Conservation (phyloP, 92 coral and sea anemone genomes). For the Scolanthus callimorphus region DNA sequence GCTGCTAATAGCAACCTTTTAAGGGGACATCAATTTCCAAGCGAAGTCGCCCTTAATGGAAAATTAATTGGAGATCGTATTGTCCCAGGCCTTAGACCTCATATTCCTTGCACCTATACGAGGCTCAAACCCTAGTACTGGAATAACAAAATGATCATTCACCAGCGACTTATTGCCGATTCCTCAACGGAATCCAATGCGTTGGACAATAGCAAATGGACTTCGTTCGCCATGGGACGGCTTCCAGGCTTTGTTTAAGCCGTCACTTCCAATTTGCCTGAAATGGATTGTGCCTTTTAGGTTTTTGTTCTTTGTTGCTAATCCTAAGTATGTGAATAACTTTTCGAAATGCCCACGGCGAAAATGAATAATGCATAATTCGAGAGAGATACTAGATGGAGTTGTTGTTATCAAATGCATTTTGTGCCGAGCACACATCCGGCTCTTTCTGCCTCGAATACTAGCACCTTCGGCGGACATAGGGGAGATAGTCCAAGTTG, state of each 20-base stretch:
- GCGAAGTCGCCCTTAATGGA: conserved; percentile 96
- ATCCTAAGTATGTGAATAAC: conserved; percentile 49
- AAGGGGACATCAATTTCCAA: conserved; percentile 84
- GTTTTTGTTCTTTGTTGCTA: conserved; percentile 30
- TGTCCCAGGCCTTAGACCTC: too few relatives aligned
- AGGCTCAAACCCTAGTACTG: too few relatives aligned
- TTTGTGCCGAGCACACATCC: too few relatives aligned
- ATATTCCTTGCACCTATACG: too few relatives aligned
- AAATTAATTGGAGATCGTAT: conserved; percentile 97
- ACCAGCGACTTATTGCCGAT: too few relatives aligned
- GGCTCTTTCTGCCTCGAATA: too few relatives aligned
- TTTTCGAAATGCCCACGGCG: conserved; percentile 69
- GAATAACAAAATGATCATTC: too few relatives aligned
- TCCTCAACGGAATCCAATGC: too few relatives aligned
- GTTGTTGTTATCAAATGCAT: too few relatives aligned
- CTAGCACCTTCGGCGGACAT: background rate
- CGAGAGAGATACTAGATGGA: background rate
- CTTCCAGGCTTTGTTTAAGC: conserved; percentile 27
- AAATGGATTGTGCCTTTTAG: conserved; percentile 23
- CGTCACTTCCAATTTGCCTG: conserved; percentile 38
- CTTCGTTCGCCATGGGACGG: background rate
- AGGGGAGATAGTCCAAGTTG: background rate
- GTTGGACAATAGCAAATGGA: conserved; percentile 12
- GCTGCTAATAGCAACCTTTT: conserved; percentile 98
- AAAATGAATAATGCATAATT: conserved; percentile 49